A percentile compares a stretch with the other conserved stretches of the same genome.
Evolutionary conservation across 2,888 invertebrate species (phyloP).

Genomic region (Megastigmus dorsalis): DNA sequence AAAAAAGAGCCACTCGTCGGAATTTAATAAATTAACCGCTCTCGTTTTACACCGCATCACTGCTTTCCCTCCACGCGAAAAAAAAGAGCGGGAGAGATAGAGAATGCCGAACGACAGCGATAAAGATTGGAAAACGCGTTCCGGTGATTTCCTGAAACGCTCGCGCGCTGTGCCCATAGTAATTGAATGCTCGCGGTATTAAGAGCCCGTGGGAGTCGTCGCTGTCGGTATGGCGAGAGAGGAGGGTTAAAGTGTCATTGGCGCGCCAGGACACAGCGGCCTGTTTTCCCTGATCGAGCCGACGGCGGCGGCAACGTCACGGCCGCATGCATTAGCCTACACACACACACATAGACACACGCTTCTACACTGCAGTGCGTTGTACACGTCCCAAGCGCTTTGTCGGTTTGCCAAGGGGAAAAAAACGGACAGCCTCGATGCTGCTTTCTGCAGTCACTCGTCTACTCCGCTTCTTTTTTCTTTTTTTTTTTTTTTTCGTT

Average conservation of each 20-base stretch:
- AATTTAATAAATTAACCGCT: too few relatives aligned
- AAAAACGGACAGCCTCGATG: background rate
- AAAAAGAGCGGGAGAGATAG: too few relatives aligned
- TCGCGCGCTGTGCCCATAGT: too few relatives aligned
- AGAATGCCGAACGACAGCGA: background rate
- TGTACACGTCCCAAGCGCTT: too few relatives aligned
- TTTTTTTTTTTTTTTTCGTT: too few relatives aligned
- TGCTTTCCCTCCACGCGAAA: background rate
- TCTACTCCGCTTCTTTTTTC: background rate
- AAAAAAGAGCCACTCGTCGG: too few relatives aligned
- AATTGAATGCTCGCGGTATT: conserved; percentile 41
- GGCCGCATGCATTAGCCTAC: conserved; percentile 20
- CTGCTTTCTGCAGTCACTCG: background rate
- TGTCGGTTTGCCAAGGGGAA: background rate
- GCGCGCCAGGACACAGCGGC: conserved; percentile 6
- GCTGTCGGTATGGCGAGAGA: background rate
- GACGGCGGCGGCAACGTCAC: too few relatives aligned
- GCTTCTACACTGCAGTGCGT: too few relatives aligned
- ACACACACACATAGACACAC: too few relatives aligned
- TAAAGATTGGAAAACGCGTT: background rate
- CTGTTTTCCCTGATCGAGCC: conserved; percentile 14
- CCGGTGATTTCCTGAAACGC: background rate
- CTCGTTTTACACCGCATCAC: too few relatives aligned
- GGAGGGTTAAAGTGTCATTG: conserved; percentile 26
- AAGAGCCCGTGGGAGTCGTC: conserved; percentile 19